Base-by-base conservation (phyloP, 2,888 invertebrate species). In the Campopleginae sp. region DNA sequence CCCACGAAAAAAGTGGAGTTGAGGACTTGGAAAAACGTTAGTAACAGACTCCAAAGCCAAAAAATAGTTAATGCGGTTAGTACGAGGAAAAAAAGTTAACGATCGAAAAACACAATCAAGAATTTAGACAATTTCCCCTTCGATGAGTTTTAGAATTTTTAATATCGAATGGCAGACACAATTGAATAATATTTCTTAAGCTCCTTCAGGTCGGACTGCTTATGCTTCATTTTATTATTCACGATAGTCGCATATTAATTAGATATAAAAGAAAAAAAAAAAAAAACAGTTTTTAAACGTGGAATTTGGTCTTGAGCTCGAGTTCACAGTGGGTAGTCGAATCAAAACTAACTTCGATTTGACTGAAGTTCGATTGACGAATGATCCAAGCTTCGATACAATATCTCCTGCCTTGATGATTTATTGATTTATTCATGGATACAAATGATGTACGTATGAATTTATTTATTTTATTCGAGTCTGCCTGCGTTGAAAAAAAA, bases 281-380 rank as follows among this genome's bases (percentile, higher is more conserved):
- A 44, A 61, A 74, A 63, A 33, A 68, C 27, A 61, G 14, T 17
- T 48, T 70, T 70, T n/a, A 33, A 51, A 48, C 38, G 27, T 58
- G n/a, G 72, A 38, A 51, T 63, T 72, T 54, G 58, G 51, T 46
- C 8, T 65, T 63, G 74, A 78, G 51, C 33, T 38, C 23, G 78
- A 78, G 78, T 78, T 74, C 85, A 78, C 85, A 82, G 82, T 75
- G 63, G 85, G 82, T 44, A 77, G 80, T 84, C 72, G 54, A 14
- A 84, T 85, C 74, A 33, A 63, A 82, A 63, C 63, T 70, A 65
- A 42, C 68, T 63, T 78, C 70, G 77, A 66, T 82, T 58, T 58
- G 72, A 68, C 66, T 66, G 81, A 84, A 77, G 72, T 72, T 42
- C 70, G 78, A 85, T 85, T 85, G 84, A 85, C 85, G 78, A 70